Conservation (phyloP, 2,888 invertebrate genomes). For the Trissolcus japonicus region DNA sequence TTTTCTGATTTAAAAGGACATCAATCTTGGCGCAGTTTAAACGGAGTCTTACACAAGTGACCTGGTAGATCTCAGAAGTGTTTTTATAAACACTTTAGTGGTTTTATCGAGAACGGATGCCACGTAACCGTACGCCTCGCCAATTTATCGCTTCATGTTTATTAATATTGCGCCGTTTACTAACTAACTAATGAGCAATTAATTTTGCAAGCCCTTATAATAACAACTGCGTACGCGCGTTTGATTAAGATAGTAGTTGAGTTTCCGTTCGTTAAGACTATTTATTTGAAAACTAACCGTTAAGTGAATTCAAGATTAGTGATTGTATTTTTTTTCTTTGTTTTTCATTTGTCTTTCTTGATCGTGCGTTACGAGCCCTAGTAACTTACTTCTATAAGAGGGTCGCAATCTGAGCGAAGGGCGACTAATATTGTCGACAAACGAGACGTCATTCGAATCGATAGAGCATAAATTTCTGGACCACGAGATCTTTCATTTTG, state of each 20-base stretch:
- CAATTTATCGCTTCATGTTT: no score
- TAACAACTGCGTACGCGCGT: no score
- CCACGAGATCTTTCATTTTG: constrained; percentile 53
- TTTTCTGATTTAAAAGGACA: no score
- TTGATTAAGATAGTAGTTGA: neutral
- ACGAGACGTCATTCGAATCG: constrained; percentile 68
- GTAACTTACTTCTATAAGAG: neutral
- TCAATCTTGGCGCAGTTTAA: no score
- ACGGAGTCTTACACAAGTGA: no score
- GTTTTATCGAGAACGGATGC: no score
- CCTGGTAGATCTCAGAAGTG: no score
- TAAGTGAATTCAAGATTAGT: neutral
- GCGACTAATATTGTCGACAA: constrained; percentile 61
- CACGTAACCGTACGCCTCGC: no score
- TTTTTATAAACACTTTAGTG: no score
- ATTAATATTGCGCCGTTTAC: no score
- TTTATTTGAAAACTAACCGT: constrained; percentile 2
- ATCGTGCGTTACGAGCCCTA: neutral
- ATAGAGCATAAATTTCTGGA: constrained; percentile 73
- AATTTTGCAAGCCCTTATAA: no score
- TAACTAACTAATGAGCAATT: no score
- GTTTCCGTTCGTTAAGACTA: neutral
- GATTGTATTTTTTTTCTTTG: neutral
- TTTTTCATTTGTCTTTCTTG: neutral
- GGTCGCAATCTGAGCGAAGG: constrained; percentile 6